phyloP scores from a whole-genome alignment of 2,888 invertebrate species.

The Eucriotettix oculatus region DNA sequence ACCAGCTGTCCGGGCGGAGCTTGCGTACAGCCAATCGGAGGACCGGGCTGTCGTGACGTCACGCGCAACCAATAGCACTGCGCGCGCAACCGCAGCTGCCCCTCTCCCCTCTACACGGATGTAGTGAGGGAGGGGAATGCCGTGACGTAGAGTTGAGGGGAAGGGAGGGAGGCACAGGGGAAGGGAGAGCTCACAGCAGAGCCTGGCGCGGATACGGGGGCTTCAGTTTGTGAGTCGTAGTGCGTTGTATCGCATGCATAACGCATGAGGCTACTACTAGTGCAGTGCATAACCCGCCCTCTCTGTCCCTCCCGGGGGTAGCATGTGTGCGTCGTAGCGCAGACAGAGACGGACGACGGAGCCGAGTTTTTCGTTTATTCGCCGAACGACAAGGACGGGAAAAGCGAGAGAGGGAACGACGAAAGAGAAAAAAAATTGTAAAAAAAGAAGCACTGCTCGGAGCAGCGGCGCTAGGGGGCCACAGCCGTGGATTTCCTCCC shows the following conservation, averaged over 20 bases:
- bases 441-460: not conserved
- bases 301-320: constrained; percentile 1
- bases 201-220: not conserved
- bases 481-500: not conserved
- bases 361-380: constrained; percentile 4
- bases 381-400: not conserved
- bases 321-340: constrained; percentile 7
- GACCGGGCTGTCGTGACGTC: constrained; percentile 20
- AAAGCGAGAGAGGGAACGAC: not conserved
- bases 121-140: constrained; percentile 25
- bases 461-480: not conserved
- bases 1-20: not conserved
- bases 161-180: constrained; percentile 16
- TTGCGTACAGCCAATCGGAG: constrained; percentile 19
- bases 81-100: constrained; percentile 25
- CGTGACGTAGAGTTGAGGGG: constrained; percentile 5
- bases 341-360: constrained; percentile 9
- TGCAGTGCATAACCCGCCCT: constrained; percentile 7
- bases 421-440: not conserved
- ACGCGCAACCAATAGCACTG: not conserved
- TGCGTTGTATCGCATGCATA: constrained; percentile 33
- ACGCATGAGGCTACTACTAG: constrained; percentile 33
- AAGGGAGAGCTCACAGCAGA: constrained; percentile 17
- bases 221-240: constrained; percentile 15
- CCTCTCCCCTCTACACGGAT: constrained; percentile 21